Base-by-base conservation (phyloP, 2,888 invertebrate species). In the Trichacis sp. region DNA sequence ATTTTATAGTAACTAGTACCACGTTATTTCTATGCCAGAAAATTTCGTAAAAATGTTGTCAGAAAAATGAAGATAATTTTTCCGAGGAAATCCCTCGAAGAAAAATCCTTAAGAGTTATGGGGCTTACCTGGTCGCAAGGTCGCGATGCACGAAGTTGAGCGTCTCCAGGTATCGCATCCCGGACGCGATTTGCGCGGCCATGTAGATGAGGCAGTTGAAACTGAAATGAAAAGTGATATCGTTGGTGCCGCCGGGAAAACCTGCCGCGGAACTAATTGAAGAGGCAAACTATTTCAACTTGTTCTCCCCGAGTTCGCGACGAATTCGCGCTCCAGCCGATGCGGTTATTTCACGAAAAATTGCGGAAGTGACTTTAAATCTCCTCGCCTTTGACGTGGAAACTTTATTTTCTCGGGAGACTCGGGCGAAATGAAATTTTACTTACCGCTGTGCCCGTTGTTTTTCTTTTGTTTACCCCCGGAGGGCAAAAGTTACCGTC, bases 81-180 rank as follows among this genome's bases (percentile, higher is more conserved):
- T 24, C 24, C 24, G 24, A 24, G 8, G 24, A 24, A 8, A n/a
- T n/a, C n/a, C n/a, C n/a, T n/a, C n/a, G n/a, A n/a, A n/a, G n/a
- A n/a, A n/a, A n/a, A n/a, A n/a, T n/a, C n/a, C n/a, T n/a, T n/a
- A n/a, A n/a, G n/a, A n/a, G n/a, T 8, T 8, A 24, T 24, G 3
- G 3, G 3, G 74, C 78, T 80, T 76, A 91, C 89, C 92, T 90
- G 36, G 95, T 92, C 50, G 95, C 94, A 75, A 96, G 86, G 85
- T 96, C 95, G 46, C 96, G 88, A 84, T 96, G 96, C 48, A 96
- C 95, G 82, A 96, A 95, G 85, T 94, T 93, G 71, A 95, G 87
- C 47, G 93, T 90, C 86, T 96, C 92, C 76, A 96, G 86, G 84
- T 96, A 96, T 2, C 45, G 90, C 94, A 96, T 95, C 11, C 96